phyloP scores from a whole-genome alignment of 2,888 invertebrate genomes.

The Anarsia innoxiella region DNA sequence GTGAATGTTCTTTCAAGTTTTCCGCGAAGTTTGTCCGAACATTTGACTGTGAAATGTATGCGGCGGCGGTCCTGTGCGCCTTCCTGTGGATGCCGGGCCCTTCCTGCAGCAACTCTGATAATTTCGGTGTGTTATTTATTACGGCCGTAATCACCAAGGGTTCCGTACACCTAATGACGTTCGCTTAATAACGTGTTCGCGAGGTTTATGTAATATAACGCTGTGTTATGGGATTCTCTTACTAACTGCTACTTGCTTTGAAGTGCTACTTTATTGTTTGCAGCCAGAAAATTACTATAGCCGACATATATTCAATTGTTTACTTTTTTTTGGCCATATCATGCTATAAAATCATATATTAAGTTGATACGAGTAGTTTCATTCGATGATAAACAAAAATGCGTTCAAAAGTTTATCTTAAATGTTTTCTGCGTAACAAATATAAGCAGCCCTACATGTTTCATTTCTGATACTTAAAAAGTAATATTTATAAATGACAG shows the following conservation, averaged over 20 bases:
- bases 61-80: constrained; percentile 33
- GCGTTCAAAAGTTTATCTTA: no score
- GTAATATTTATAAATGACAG: no score
- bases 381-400: no score
- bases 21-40: constrained; percentile 2
- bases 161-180: constrained; percentile 38
- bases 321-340: no score
- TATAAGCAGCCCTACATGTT: no score
- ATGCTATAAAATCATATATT: no score
- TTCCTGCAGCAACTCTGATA: constrained; percentile 62
- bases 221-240: constrained; percentile 6
- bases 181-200: constrained; percentile 10
- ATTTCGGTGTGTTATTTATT: constrained; percentile 61
- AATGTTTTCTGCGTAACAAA: no score
- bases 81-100: constrained; percentile 50
- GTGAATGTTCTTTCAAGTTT: constrained; percentile 1
- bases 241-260: constrained; percentile 3
- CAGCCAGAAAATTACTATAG: no score
- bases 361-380: no score
- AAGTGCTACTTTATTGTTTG: no score
- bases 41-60: constrained; percentile 12
- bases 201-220: constrained; percentile 6
- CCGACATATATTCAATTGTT: no score
- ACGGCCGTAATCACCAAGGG: constrained; percentile 41
- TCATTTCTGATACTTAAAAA: no score